Percentiles rank a stretch among this genome's conserved stretches.
These are phyloP conservation scores for Leptodactylus fallax DNA, from an alignment of 2,797 vertebrate species.

Conservation along the genomic window DNA sequence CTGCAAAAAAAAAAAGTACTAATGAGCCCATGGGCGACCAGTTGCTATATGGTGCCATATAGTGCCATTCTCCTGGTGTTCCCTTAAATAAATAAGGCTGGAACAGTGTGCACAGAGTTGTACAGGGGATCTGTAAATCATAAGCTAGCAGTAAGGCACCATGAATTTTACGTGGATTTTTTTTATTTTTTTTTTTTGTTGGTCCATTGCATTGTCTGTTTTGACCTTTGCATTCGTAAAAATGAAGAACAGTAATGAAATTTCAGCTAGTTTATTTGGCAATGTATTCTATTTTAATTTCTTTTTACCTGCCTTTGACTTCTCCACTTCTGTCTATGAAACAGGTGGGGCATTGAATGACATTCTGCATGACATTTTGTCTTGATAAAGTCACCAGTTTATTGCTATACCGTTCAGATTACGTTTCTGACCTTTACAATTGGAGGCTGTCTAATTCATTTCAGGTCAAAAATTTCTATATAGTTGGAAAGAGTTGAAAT, in stretches of 20 bases:
- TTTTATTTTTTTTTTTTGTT: background rate
- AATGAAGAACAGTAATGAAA: too few species aligned
- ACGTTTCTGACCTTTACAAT: slow-evolving; percentile 77
- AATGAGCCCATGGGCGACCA: too few species aligned
- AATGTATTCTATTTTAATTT: background rate
- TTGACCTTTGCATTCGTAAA: background rate
- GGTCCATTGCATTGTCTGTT: slow-evolving; percentile 6
- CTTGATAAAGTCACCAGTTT: slow-evolving; percentile 36
- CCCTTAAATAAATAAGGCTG: too few species aligned
- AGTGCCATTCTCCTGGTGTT: too few species aligned
- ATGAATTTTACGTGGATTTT: background rate
- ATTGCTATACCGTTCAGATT: slow-evolving; percentile 35
- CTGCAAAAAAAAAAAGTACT: too few species aligned
- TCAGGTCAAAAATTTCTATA: slow-evolving; percentile 90
- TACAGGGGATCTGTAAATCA: background rate
- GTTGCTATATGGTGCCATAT: too few species aligned
- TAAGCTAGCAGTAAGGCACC: background rate
- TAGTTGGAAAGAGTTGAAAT: slow-evolving; percentile 96
- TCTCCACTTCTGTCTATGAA: slow-evolving; percentile 19
- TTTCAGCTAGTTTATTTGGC: slow-evolving; percentile 2
- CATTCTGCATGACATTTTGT: slow-evolving; percentile 78
- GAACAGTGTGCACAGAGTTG: background rate
- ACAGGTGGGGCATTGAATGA: background rate
- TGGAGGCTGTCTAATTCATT: slow-evolving; percentile 88
- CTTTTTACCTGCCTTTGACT: background rate